A percentile compares a stretch with the other conserved stretches of the same genome.
Conservation (phyloP, 2,113 vertebrate species). For the Lasiurus borealis region DNA sequence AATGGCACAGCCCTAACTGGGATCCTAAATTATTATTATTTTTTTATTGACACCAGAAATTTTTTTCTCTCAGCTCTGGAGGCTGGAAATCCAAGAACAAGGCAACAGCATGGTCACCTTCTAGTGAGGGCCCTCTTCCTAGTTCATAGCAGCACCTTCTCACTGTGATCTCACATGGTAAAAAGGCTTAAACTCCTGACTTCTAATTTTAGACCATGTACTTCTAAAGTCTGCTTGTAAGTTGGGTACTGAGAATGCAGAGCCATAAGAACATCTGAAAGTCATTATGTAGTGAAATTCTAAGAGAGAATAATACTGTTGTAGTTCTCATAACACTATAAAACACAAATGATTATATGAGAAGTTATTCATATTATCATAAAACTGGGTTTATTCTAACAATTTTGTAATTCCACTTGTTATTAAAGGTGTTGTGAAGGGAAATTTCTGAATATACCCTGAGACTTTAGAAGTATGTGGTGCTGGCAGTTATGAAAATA, state of each 20-base stretch:
- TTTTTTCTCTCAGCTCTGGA: background rate
- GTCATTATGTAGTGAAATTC: background rate
- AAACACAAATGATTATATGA: slow-evolving; percentile 31
- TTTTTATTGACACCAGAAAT: background rate
- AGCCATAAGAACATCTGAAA: background rate
- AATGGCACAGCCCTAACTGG: background rate
- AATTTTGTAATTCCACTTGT: background rate
- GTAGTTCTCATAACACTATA: background rate
- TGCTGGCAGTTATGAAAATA: slow-evolving; percentile 6
- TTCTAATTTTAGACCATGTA: background rate
- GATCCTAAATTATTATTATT: background rate
- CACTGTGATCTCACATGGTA: background rate
- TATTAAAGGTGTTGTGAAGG: background rate
- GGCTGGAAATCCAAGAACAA: background rate
- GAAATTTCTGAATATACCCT: slow-evolving; percentile 30
- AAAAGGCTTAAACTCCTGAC: background rate
- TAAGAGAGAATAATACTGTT: background rate
- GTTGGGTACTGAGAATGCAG: background rate
- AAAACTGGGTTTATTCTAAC: slow-evolving; percentile 32
- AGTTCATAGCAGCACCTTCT: background rate
- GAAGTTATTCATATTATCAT: background rate
- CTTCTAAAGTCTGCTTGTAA: slow-evolving; percentile 10
- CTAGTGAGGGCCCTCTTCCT: background rate
- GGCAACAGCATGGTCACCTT: background rate
- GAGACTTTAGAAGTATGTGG: slow-evolving; percentile 32